Evolutionary conservation across 2,797 vertebrate genomes (phyloP), one percentile per base, ranked within the genome.

Genomic region (Semaprochilodus insignis): DNA sequence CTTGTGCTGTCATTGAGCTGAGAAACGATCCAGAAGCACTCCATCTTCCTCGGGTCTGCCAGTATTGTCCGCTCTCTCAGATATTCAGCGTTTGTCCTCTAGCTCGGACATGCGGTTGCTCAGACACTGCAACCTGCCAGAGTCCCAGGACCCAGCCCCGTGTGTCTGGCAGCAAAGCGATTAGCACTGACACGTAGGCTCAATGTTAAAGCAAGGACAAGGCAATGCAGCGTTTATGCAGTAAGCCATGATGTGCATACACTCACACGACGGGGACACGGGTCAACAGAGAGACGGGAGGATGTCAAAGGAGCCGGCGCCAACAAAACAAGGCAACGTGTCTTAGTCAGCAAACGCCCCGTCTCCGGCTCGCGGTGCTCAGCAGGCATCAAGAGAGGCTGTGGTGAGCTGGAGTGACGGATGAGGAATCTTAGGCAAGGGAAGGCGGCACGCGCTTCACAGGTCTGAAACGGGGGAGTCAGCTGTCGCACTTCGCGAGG

Each of bases 271-370:
- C 36, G 78, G 65, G 72, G 27, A 55, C 14, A 66, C 14, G 65
- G 84, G 77, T 84, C 63, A 84, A 71, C 25, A 62, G 54, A 34
- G 21, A 21, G 0, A 74, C 27, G 52, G 54, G 16, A 7, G 0
- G 69, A 51, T 19, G 31, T 66, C 65, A 66, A 40, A 34, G 55
- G 63, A 81, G 65, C 55, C 13, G 10, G 69, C 21, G 6, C 66
- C 65, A 76, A 62, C 62, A 67, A 63, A 70, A 77, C 44, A 81
- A 48, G 17, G 51, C 60, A 52, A 44, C 40, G 65, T 31, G 74
- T 83, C 78, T 78, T 83, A 78, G 78, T 82, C 81, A 87, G 72
- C 75, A 77, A 72, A 62, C n/a, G 23, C 40, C 40, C 25, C n/a
- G 51, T 52, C 78, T 73, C n/a, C 21, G 74, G 71, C 67, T 77